A percentile compares a stretch with the other conserved stretches of the same genome.
phyloP scores from a whole-genome alignment of 2,113 vertebrate genomes.

The Equus przewalskii region DNA sequence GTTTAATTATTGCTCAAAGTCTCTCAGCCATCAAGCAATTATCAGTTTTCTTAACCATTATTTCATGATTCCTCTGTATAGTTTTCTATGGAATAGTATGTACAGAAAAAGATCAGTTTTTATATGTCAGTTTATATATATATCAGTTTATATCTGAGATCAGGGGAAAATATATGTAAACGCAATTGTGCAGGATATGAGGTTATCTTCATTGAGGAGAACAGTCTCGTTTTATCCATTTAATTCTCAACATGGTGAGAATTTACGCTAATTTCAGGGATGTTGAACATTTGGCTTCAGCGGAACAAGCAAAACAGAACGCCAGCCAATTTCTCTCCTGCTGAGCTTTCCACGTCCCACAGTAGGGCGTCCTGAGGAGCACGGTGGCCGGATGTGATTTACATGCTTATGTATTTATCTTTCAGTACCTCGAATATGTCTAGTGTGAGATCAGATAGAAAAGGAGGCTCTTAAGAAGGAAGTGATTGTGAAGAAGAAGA shows the following conservation, averaged over 20 bases:
- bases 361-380: no score
- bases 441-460: not conserved
- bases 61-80: not conserved
- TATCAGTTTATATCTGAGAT: not conserved
- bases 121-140: no score
- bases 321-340: not conserved
- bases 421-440: not conserved
- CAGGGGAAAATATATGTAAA: not conserved
- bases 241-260: not conserved
- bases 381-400: not conserved
- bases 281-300: not conserved
- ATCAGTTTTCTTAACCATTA: not conserved
- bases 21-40: no score
- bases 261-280: not conserved
- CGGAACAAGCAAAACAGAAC: not conserved
- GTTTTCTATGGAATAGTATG: not conserved
- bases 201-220: not conserved
- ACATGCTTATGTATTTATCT: not conserved
- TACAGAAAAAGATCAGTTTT: not conserved
- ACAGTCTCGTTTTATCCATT: not conserved
- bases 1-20: not conserved
- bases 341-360: not conserved
- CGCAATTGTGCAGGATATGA: not conserved
- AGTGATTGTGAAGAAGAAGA: constrained; percentile 27
- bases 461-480: constrained; percentile 70